Conservation (phyloP, 64 coral and sea anemone species). For the Trachythela sp. region DNA sequence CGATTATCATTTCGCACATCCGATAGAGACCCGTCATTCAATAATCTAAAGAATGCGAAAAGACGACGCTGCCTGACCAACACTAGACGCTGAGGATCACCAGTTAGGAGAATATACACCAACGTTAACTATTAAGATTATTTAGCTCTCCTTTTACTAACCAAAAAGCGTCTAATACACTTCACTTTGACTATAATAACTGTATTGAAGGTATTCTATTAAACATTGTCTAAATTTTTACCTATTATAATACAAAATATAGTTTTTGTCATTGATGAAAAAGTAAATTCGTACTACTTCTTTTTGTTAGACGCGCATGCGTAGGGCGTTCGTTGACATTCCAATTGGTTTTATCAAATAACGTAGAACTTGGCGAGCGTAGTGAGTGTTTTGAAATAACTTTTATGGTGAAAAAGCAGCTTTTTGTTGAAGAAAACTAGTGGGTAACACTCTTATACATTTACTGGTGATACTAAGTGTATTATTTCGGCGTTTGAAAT, state of each 20-base stretch:
- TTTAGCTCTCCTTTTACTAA: background rate
- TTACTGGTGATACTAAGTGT: background rate
- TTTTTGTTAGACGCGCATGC: background rate
- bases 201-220: background rate
- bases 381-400: background rate
- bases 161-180: background rate
- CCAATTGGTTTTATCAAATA: constrained; percentile 7
- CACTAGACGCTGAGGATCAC: background rate
- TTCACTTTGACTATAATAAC: background rate
- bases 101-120: background rate
- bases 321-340: background rate
- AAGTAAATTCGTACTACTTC: background rate
- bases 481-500: background rate
- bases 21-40: constrained; percentile 5
- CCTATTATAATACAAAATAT: background rate
- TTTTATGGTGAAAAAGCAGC: background rate
- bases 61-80: background rate
- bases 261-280: background rate
- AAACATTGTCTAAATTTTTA: background rate
- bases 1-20: background rate
- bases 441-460: background rate
- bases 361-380: background rate
- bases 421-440: background rate
- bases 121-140: background rate
- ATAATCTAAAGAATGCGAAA: constrained; percentile 2